Base-by-base conservation (phyloP, 2,888 invertebrate genomes). In the Scaptodrosophila latifasciaeformis region DNA sequence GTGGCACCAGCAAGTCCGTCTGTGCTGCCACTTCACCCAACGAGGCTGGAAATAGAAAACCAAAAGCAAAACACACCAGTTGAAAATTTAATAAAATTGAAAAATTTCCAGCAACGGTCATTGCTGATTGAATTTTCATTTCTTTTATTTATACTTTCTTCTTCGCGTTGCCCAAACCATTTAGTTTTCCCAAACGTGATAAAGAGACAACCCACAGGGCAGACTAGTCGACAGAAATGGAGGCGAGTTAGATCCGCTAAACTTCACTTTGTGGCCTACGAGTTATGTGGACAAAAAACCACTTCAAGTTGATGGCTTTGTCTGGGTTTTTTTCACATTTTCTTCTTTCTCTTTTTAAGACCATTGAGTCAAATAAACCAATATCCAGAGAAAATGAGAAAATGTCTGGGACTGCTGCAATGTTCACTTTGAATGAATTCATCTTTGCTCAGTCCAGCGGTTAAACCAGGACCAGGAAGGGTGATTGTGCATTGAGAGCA, bases 41-140 rank as follows among this genome's bases (percentile, higher is more conserved):
- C n/a, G 70, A 62, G 35, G 74, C 19, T 45, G 17, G 27, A 39
- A 18, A 30, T 18, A 18, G 21, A 29, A 30, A 29, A 39, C 27
- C 10, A 21, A 49, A 31, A 45, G 24, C 30, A 18, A 54, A 44
- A 39, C 12, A 2, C 2, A 34, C 34, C 10, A 52, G 40, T 45
- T 47, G 45, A 35, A 30, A 49, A 43, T 47, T 31, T 37, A 30
- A 31, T 15, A 52, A 29, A 12, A 50, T 34, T n/a, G n/a, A n/a
- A n/a, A n/a, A n/a, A n/a, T n/a, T n/a, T n/a, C n/a, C n/a, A 2
- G 17, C 2, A 37, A 50, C 49, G 12, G 43, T 51, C 60, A 60
- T 51, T 66, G 56, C 53, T 66, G 63, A 66, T 66, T 64, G 66
- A 66, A 60, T 70, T 65, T 62, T 44, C 53, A 37, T 48, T 54